Base-by-base conservation (phyloP, 2,797 vertebrate species). In the Eulemur albifrons region DNA sequence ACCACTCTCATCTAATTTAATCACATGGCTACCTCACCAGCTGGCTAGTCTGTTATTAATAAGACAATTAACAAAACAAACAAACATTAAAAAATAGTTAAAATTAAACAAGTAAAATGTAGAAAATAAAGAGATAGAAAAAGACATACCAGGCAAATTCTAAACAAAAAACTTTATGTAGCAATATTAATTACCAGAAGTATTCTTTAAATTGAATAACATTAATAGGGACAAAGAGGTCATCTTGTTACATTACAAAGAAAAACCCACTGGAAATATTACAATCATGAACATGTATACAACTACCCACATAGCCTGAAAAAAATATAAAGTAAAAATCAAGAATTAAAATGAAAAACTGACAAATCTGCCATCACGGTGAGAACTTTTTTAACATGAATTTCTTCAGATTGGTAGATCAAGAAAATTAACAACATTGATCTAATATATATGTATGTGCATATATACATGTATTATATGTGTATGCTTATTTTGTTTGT, bases 241-340 rank as follows among this genome's bases (percentile, higher is more conserved):
- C 7, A 54, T 88, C 43, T 52, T 23, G 45, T 52, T 90, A 88
- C 0, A 14, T 85, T 67, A 84, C n/a, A 69, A 85, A 77, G 61
- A 91, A 72, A 91, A 86, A 57, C 67, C 12, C 43, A 72, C 17
- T 81, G 73, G 48, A 30, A 93, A 69, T 81, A 73, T 15, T 65
- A 59, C 2, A 76, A 0, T 95, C 72, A n/a, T 70, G 23, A 48
- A 89, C 38, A 94, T 32, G 0, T 61, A 8, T 93, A 11, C 30
- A 89, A 57, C 38, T 94, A 70, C 67, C 30, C 76, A 52, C 17
- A 70, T 48, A 72, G 61, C 54, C 14, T 93, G 61, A 88, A 76
- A 93, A 95, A 95, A 96, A 67, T 81, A 73, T 40, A 20, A 80
- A 76, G 18, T 17, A 96, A 86, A 96, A 92, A n/a, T 72, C 63